Evolutionary conservation across 2,888 invertebrate genomes (phyloP).

Genomic region (Ectemnius lituratus): DNA sequence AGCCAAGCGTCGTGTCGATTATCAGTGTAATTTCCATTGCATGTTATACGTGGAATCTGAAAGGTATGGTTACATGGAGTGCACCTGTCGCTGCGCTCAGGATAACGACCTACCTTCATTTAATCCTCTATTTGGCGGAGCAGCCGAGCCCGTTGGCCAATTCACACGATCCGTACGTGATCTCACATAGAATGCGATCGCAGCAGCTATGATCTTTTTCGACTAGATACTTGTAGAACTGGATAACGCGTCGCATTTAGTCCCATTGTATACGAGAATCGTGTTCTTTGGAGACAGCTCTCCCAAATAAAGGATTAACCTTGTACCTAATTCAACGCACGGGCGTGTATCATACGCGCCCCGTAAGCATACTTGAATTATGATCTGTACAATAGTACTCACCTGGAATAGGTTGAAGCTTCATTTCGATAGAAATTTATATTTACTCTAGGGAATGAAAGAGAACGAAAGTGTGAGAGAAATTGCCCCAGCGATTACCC

Average conservation of each 20-base stretch:
- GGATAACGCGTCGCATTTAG: background rate
- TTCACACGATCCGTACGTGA: slow-evolving; percentile 5
- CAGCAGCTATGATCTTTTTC: background rate
- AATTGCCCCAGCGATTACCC: slow-evolving; percentile 27
- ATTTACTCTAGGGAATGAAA: slow-evolving; percentile 8
- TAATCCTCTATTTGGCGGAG: slow-evolving; percentile 33
- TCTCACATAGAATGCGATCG: background rate
- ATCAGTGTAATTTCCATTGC: slow-evolving; percentile 15
- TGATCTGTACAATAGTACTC: slow-evolving; percentile 55
- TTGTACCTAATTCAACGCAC: slow-evolving; percentile 32
- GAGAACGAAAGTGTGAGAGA: slow-evolving; percentile 17
- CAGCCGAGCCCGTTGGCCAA: background rate
- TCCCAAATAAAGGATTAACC: slow-evolving; percentile 37
- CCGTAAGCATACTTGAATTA: slow-evolving; percentile 22
- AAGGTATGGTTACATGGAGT: slow-evolving; percentile 8
- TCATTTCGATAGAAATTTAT: slow-evolving; percentile 28
- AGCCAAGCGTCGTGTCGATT: background rate
- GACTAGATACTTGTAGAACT: background rate
- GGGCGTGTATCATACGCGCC: slow-evolving; percentile 21
- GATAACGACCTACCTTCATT: slow-evolving; percentile 30
- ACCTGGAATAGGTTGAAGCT: slow-evolving; percentile 31
- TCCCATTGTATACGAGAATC: background rate
- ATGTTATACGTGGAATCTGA: background rate
- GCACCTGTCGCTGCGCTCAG: slow-evolving; percentile 15
- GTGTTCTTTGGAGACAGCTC: background rate